Evolutionary conservation across 2,888 invertebrate species (phyloP).

Genomic region (Villa cingulata): DNA sequence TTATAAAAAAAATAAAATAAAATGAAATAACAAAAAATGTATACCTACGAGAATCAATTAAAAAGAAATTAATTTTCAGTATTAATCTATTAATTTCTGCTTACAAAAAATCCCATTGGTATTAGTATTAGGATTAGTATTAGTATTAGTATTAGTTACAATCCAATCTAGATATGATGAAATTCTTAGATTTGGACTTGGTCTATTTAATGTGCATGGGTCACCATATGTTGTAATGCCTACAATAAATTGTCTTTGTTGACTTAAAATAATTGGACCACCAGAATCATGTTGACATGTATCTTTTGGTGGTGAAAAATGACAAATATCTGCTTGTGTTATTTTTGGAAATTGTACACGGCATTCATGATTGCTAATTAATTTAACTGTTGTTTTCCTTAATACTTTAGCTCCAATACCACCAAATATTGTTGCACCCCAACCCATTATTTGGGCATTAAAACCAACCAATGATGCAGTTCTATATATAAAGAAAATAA

Average conservation of each 20-base stretch:
- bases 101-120: too few relatives aligned
- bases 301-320: constrained; percentile 37
- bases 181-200: constrained; percentile 44
- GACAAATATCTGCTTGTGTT: constrained; percentile 35
- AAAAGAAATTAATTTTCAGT: too few relatives aligned
- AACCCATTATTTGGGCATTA: constrained; percentile 34
- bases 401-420: constrained; percentile 39
- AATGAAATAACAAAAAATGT: too few relatives aligned
- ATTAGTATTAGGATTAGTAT: too few relatives aligned
- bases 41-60: too few relatives aligned
- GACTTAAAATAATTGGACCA: constrained; percentile 40
- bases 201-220: constrained; percentile 38
- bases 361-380: constrained; percentile 37
- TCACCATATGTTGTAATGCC: constrained; percentile 45
- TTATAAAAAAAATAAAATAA: too few relatives aligned
- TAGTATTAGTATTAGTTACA: constrained; percentile 26
- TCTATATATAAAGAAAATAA: background rate
- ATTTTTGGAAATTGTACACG: constrained; percentile 19
- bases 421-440: constrained; percentile 43
- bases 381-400: constrained; percentile 38
- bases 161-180: constrained; percentile 47
- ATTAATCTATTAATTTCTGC: too few relatives aligned
- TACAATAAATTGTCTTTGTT: constrained; percentile 34
- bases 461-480: constrained; percentile 10
- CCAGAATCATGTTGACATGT: constrained; percentile 44